phyloP scores from a whole-genome alignment of 2,113 vertebrate genomes.

The Crotalus helleri region DNA sequence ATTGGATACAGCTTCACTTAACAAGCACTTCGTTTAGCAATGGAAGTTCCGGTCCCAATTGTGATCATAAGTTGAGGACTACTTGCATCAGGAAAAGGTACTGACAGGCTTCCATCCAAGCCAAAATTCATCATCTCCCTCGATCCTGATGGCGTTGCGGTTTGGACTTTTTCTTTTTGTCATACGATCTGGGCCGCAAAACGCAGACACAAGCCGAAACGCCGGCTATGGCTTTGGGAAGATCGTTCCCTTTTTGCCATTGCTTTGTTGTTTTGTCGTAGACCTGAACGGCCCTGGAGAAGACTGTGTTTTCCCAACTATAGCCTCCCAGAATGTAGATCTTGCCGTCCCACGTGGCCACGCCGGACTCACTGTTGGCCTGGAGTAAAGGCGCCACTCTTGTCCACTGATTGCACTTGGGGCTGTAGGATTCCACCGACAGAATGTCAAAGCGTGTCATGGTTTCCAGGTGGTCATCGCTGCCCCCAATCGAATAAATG shows the following conservation, averaged over 20 bases:
- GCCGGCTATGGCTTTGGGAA: constrained; percentile 86
- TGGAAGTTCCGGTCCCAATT: not conserved
- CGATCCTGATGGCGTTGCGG: constrained; percentile 62
- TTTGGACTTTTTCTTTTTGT: constrained; percentile 73
- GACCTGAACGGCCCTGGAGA: constrained; percentile 87
- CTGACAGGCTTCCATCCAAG: not conserved
- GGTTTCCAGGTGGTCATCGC: constrained; percentile 85
- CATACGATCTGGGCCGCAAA: constrained; percentile 71
- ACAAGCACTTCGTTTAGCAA: not conserved
- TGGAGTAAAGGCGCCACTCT: constrained; percentile 78
- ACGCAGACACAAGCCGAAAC: constrained; percentile 87
- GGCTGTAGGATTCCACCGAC: constrained; percentile 88
- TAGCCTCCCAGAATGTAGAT: constrained; percentile 94
- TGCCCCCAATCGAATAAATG: constrained; percentile 90
- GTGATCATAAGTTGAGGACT: not conserved
- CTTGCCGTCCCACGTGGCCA: constrained; percentile 80
- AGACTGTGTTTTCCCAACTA: constrained; percentile 90
- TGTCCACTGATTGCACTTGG: constrained; percentile 85
- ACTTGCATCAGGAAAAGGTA: not conserved
- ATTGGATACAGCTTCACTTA: not conserved
- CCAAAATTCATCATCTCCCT: constrained; percentile 54
- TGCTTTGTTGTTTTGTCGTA: constrained; percentile 77
- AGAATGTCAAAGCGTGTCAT: constrained; percentile 91
- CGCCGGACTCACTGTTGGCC: constrained; percentile 90
- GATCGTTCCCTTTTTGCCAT: constrained; percentile 83